Evolutionary conservation across 2,113 vertebrate genomes (phyloP).

Genomic region (Aythya baeri): DNA sequence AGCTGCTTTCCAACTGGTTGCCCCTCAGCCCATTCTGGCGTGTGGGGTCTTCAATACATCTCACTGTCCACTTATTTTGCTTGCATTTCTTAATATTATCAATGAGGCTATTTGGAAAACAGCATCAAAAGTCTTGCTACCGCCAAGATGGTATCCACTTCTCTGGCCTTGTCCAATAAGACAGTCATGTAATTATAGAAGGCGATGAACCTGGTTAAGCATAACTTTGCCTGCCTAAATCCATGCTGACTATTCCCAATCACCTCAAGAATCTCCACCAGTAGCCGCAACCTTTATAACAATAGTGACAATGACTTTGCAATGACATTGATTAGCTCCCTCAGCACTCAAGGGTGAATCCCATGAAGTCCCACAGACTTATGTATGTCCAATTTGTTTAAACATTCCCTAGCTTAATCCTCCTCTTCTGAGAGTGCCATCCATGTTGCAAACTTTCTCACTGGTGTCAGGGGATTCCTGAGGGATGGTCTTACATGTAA

Average conservation of each 20-base stretch:
- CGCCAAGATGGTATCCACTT: background rate
- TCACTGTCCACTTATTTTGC: background rate
- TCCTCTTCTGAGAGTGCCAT: background rate
- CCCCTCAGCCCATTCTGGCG: background rate
- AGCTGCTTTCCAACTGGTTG: background rate
- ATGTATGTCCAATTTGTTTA: background rate
- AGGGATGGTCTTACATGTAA: background rate
- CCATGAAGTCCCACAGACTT: background rate
- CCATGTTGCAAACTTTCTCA: background rate
- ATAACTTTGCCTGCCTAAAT: background rate
- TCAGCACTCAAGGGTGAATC: background rate
- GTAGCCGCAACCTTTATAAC: background rate
- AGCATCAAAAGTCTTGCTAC: background rate
- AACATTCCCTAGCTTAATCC: background rate
- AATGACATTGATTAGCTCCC: background rate
- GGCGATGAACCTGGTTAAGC: background rate
- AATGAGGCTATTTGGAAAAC: background rate
- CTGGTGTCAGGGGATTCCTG: background rate
- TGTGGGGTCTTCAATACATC: background rate
- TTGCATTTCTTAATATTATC: background rate
- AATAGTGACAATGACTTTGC: background rate
- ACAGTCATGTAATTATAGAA: background rate
- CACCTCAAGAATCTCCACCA: background rate
- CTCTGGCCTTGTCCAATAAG: background rate
- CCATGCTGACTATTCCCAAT: background rate